phyloP scores from a whole-genome alignment of 2,113 vertebrate genomes.

The Ramphastos sulfuratus region DNA sequence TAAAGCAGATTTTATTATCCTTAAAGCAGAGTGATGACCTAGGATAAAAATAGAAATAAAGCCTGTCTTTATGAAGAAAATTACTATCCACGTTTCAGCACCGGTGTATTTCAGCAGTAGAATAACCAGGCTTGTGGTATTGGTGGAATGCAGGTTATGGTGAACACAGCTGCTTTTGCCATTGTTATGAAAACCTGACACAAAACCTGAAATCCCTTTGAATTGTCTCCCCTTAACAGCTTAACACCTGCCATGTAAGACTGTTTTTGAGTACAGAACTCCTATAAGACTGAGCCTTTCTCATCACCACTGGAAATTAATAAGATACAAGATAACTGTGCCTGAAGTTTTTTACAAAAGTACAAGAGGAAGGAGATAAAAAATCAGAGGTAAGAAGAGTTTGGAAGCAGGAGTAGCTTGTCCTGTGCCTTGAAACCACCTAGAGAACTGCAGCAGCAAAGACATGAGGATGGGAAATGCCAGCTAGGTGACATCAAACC shows the following conservation, averaged over 20 bases:
- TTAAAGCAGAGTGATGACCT: background rate
- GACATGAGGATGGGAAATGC: background rate
- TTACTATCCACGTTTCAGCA: background rate
- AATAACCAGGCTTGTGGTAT: background rate
- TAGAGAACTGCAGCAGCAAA: background rate
- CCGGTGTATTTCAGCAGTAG: background rate
- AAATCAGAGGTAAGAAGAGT: background rate
- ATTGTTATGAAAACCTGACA: background rate
- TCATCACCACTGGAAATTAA: background rate
- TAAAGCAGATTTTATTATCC: background rate
- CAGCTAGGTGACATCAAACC: background rate
- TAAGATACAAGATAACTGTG: background rate
- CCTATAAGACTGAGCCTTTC: background rate
- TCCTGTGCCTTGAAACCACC: background rate
- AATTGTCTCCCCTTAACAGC: background rate
- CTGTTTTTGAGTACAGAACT: background rate
- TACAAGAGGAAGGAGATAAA: background rate
- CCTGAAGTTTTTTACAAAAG: background rate
- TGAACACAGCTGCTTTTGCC: background rate
- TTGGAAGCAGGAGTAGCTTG: background rate
- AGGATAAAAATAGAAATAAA: conserved; percentile 16
- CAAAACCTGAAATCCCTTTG: background rate
- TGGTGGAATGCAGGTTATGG: background rate
- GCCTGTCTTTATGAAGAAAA: background rate
- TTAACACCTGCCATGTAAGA: background rate